Percentiles rank a stretch among this genome's conserved stretches.
These are phyloP conservation scores for Alethe castanea DNA, from an alignment of 2,113 vertebrate genomes.

Conservation along the genomic window DNA sequence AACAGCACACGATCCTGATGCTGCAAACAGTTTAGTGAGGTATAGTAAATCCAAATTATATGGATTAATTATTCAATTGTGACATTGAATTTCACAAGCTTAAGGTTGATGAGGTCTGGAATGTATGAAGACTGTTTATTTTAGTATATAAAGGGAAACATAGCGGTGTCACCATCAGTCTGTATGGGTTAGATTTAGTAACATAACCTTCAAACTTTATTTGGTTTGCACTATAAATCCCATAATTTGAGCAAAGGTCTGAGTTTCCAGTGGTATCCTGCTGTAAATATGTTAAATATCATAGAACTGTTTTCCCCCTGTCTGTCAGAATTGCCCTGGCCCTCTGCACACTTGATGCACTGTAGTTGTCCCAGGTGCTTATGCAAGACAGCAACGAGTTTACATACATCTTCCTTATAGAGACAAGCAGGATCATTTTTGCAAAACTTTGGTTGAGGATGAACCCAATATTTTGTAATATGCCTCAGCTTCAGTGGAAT, in stretches of 20 bases:
- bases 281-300: neutral
- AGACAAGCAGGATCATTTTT: neutral
- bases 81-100: neutral
- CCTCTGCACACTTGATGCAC: neutral
- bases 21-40: constrained; percentile 88
- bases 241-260: neutral
- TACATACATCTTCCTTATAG: neutral
- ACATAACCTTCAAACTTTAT: neutral
- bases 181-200: neutral
- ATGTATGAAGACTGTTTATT: neutral
- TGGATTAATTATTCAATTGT: neutral
- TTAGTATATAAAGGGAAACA: neutral
- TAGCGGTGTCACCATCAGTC: neutral
- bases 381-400: neutral
- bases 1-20: constrained; percentile 93
- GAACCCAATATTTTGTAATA: neutral
- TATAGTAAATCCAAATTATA: constrained; percentile 41
- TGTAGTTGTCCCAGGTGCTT: neutral
- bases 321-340: neutral
- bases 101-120: neutral
- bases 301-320: neutral
- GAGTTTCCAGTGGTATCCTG: neutral
- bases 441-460: neutral
- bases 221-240: neutral
- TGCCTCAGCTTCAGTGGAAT: neutral